These are phyloP conservation scores for Anastrepha obliqua DNA, from an alignment of 1,140 invertebrate genomes.

Conservation along the genomic window DNA sequence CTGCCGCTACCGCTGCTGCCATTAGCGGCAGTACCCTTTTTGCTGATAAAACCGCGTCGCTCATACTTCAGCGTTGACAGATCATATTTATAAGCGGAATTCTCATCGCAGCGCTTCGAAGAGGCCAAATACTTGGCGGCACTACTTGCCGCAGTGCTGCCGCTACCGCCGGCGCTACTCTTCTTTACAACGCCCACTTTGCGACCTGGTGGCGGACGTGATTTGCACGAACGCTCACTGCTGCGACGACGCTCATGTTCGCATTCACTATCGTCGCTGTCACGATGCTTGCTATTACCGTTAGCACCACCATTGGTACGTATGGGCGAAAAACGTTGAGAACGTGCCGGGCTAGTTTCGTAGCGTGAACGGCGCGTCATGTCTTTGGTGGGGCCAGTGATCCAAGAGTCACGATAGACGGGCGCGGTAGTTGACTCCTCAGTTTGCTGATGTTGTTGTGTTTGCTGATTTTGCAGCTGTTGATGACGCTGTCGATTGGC, in stretches of 20 bases:
- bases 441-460: conserved; percentile 53
- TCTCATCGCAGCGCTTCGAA: conserved; percentile 60
- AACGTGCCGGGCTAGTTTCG: conserved; percentile 71
- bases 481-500: conserved; percentile 64
- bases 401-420: conserved; percentile 36
- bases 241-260: conserved; percentile 73
- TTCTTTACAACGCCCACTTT: conserved; percentile 68
- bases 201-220: conserved; percentile 70
- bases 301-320: conserved; percentile 57
- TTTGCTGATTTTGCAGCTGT: conserved; percentile 58
- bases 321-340: conserved; percentile 64
- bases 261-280: conserved; percentile 75
- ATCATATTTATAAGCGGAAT: conserved; percentile 69
- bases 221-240: conserved; percentile 72
- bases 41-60: conserved; percentile 71
- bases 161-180: conserved; percentile 59
- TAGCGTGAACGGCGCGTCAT: conserved; percentile 62
- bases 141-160: conserved; percentile 25
- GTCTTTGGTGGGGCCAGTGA: conserved; percentile 61
- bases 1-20: conserved; percentile 57
- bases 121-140: conserved; percentile 65
- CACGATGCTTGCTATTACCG: conserved; percentile 70
- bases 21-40: conserved; percentile 59
- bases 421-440: conserved; percentile 24
- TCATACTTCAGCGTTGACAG: conserved; percentile 70